Conservation (phyloP, 2,888 invertebrate species). For the Drosophila barbarae region DNA sequence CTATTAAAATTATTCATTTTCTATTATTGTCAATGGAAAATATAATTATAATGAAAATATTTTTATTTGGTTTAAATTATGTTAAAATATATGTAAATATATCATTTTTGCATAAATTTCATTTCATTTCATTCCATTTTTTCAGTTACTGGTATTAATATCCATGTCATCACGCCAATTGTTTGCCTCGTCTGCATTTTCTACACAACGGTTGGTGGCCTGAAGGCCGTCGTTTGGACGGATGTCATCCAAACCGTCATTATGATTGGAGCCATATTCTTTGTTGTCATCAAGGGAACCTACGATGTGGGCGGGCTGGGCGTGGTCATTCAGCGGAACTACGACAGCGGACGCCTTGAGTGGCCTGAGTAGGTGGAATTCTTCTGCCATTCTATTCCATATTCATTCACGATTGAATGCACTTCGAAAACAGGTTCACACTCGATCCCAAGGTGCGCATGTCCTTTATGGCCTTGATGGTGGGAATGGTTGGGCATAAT, state of each 20-base stretch:
- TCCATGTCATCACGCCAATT: constrained; percentile 89
- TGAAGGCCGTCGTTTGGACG: constrained; percentile 91
- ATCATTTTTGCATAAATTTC: no score
- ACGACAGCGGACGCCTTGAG: constrained; percentile 86
- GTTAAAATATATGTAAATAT: background rate
- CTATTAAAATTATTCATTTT: background rate
- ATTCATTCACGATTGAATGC: background rate
- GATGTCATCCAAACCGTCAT: constrained; percentile 89
- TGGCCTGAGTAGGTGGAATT: constrained; percentile 82
- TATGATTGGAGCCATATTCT: constrained; percentile 87
- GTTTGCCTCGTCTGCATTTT: constrained; percentile 90
- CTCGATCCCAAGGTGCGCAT: constrained; percentile 88
- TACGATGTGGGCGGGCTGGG: constrained; percentile 85
- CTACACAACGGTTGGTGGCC: constrained; percentile 92
- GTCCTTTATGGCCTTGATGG: constrained; percentile 86
- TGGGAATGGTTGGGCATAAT: constrained; percentile 88
- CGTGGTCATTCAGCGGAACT: constrained; percentile 84
- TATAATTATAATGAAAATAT: background rate
- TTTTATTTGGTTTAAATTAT: background rate
- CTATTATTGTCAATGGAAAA: background rate
- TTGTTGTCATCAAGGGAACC: constrained; percentile 88
- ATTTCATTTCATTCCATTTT: background rate
- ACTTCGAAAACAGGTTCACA: constrained; percentile 83
- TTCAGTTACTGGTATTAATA: constrained; percentile 84
- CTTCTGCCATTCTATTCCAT: background rate